Evolutionary conservation across 2,888 invertebrate genomes (phyloP).

Genomic region (Yponomeuta cagnagella): DNA sequence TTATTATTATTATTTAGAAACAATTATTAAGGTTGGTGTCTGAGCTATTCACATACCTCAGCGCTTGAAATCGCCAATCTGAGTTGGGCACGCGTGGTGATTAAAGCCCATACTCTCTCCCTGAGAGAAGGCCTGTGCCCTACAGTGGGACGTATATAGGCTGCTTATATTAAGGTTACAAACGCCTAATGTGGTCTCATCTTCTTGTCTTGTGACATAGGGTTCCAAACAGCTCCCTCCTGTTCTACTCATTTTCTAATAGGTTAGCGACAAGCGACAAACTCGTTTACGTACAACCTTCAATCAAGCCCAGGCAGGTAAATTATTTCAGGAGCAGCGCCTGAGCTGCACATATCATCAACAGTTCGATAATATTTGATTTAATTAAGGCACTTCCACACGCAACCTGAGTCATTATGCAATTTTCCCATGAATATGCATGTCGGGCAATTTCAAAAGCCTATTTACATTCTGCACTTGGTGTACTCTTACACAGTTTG

Average conservation of each 20-base stretch:
- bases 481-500: neutral
- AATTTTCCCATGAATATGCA: slow-evolving; percentile 15
- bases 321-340: neutral
- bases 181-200: no score
- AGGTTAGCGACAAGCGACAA: neutral
- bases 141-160: no score
- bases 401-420: slow-evolving; percentile 11
- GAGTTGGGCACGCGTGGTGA: no score
- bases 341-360: neutral
- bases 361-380: slow-evolving; percentile 13
- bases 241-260: neutral
- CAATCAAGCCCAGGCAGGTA: neutral
- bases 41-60: no score
- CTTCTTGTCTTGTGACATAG: no score
- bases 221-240: neutral
- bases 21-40: no score
- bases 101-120: no score
- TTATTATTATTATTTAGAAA: no score
- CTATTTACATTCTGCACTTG: slow-evolving; percentile 12
- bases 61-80: no score
- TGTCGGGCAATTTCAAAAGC: slow-evolving; percentile 10
- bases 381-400: slow-evolving; percentile 14
- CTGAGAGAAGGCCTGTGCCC: no score
- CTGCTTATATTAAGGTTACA: no score
- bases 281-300: neutral